Percentiles rank a stretch among this genome's conserved stretches.
Evolutionary conservation across 2,888 invertebrate species (phyloP).

Genomic region (Lasioglossum pauxillum): DNA sequence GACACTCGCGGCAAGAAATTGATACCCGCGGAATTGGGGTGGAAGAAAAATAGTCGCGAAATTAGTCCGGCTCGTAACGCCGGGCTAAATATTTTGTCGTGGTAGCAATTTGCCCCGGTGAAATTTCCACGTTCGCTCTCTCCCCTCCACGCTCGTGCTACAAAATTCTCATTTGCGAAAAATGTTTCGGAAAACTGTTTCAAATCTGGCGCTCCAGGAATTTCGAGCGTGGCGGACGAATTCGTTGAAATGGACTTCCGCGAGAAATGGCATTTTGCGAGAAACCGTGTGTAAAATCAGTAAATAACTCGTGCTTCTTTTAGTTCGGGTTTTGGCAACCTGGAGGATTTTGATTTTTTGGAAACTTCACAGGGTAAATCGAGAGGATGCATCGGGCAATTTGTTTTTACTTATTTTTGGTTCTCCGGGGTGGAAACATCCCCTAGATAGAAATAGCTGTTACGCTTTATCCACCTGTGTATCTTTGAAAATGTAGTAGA

Average conservation of each 20-base stretch:
- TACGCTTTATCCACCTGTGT: background rate
- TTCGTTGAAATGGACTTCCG: background rate
- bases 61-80: conserved; percentile 28
- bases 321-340: background rate
- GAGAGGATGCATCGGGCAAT: background rate
- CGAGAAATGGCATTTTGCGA: background rate
- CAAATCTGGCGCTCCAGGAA: background rate
- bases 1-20: conserved; percentile 32
- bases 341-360: background rate
- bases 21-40: conserved; percentile 27
- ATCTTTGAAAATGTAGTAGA: background rate
- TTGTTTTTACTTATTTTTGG: background rate
- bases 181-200: background rate
- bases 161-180: conserved; percentile 2
- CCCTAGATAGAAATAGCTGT: background rate
- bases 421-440: background rate
- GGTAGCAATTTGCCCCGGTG: background rate
- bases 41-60: conserved; percentile 29
- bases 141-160: background rate
- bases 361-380: background rate
- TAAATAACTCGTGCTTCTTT: background rate
- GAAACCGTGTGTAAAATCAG: background rate
- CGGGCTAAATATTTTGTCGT: conserved; percentile 43
- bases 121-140: conserved; percentile 4
- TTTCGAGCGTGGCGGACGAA: background rate